Base-by-base conservation (phyloP, 2,113 vertebrate species). In the Ctenodactylus gundi region DNA sequence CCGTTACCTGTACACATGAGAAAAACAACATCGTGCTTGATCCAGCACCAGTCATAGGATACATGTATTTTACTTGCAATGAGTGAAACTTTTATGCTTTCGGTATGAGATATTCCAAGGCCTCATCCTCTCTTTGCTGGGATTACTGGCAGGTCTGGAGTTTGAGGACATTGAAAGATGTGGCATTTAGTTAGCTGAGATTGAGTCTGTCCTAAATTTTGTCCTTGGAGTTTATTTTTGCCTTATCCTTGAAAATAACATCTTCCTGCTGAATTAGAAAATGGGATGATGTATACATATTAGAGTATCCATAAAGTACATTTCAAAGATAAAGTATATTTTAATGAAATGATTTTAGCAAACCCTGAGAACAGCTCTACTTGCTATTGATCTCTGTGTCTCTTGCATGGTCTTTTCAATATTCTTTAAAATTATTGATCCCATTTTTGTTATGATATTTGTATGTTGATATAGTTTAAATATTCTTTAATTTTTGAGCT, bases 321-420 rank as follows among this genome's bases (percentile, higher is more conserved):
- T 76, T 93, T 31, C 27, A 95, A 90, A 95, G 49, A 29, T 78
- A n/a, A 92, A 75, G 57, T 67, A 23, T 60, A 53, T 81, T 75
- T 55, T 87, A 64, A 75, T 57, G 3, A 92, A 80, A 39, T 93
- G 10, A 72, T 57, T 90, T 80, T 82, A 58, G 34, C 60, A 90
- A 55, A n/a, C 31, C 36, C 76, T 0, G 0, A 87, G 64, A 73
- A 89, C 21, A 80, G 7, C 41, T 88, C 65, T 82, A 76, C 88
- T 94, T 57, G 27, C 36, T 73, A 62, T 44, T 68, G 9, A 53
- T 68, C 27, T 82, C 15, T 49, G 0, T 80, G 20, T 70, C 23
- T 64, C 58, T 85, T 72, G 3, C 73, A 65, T n/a, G 51, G 31
- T 8, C n/a, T 94, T 84, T 75, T n/a, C 41, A 85, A 39, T 88